Base-by-base conservation (phyloP, 2,797 vertebrate species). In the Betta splendens region DNA sequence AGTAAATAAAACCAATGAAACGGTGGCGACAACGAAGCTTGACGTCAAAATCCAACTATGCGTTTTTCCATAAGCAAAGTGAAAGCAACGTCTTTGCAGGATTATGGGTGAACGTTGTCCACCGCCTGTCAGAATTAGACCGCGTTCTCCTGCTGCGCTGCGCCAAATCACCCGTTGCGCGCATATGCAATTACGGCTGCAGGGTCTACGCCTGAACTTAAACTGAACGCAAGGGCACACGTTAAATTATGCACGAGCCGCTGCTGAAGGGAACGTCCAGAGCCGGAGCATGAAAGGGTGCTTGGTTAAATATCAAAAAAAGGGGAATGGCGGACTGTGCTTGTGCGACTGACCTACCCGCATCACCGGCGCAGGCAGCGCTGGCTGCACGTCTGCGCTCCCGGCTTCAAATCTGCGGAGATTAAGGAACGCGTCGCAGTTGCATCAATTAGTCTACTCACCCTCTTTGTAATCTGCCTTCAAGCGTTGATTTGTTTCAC, bases 291-390 rank as follows among this genome's bases (percentile, higher is more conserved):
- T 16, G 54, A 63, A 64, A 71, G 50, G 66, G 42, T 55, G 71
- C 65, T 66, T 81, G 31, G 66, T 77, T 66, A 65, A 79, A 86
- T 68, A 75, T 81, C 53, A 68, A 68, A 77, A 69, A 64, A 26
- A 11, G 66, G 69, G 71, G 85, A 89, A 91, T 89, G 88, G 89
- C 89, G 87, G 88, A 90, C 73, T 80, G 82, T 88, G 87, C 69
- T 87, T 87, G 59, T 87, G 84, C 70, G 77, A 86, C 84, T 60
- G 84, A 90, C 86, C 83, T 87, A 88, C 87, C 87, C 69, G 87
- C 80, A 85, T 86, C 65, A 59, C 59, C 69, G 71, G 77, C 64
- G 87, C 64, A 68, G 40, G 66, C 48, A 33, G 60, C 47, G 68
- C 73, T n/a, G 53, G 40, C 32, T 66, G 56, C 31, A 69, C 39